These are phyloP conservation scores for Brachyhypopomus occidentalis DNA, from an alignment of 2,113 vertebrate species.

Conservation along the genomic window DNA sequence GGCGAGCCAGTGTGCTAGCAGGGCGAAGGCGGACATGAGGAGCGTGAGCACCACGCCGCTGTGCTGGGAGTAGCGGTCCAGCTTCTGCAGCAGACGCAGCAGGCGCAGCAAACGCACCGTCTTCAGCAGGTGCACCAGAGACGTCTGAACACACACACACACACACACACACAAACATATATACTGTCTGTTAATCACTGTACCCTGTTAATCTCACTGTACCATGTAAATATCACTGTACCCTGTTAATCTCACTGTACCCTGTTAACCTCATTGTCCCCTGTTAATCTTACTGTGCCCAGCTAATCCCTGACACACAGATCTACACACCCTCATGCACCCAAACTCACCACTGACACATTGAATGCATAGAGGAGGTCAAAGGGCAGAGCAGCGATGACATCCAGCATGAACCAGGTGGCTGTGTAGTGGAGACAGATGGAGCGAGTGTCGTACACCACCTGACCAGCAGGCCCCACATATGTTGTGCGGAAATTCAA, in stretches of 20 bases:
- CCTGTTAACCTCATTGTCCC: no score
- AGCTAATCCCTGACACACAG: conserved; percentile 74
- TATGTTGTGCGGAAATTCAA: conserved; percentile 86
- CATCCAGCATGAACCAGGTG: conserved; percentile 91
- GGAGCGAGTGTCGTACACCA: conserved; percentile 83
- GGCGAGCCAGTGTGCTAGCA: conserved; percentile 92
- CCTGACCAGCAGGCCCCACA: conserved; percentile 88
- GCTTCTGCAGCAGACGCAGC: conserved; percentile 86
- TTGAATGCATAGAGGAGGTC: conserved; percentile 90
- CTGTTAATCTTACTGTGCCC: background rate
- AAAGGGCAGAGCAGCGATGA: conserved; percentile 88
- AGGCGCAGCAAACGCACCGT: conserved; percentile 84
- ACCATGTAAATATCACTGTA: no score
- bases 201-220: no score
- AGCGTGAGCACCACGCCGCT: conserved; percentile 89
- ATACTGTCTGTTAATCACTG: background rate
- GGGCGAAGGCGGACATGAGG: conserved; percentile 88
- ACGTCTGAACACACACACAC: conserved; percentile 66
- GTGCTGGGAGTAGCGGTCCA: conserved; percentile 92
- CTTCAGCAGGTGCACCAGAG: conserved; percentile 84
- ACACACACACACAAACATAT: background rate
- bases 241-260: no score
- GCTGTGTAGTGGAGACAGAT: conserved; percentile 88
- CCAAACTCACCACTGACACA: conserved; percentile 83
- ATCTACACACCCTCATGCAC: background rate